These are phyloP conservation scores for Lamprotornis superbus DNA, from an alignment of 2,113 vertebrate species.

Conservation along the genomic window DNA sequence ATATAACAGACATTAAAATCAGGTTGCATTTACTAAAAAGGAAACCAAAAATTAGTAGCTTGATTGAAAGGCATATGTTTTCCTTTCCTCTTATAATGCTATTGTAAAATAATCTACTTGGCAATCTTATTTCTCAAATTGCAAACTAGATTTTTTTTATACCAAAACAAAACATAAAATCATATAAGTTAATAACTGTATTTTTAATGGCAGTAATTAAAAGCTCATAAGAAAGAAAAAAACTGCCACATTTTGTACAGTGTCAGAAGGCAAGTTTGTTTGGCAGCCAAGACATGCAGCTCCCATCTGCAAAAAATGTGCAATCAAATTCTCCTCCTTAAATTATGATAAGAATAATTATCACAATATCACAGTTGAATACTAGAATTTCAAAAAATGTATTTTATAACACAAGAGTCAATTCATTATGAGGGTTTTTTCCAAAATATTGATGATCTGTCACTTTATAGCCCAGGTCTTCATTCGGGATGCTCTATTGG, in stretches of 20 bases:
- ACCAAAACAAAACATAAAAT: neutral
- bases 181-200: neutral
- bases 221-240: neutral
- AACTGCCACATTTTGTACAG: neutral
- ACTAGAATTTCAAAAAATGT: neutral
- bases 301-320: neutral
- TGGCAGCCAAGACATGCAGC: neutral
- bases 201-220: neutral
- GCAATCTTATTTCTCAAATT: neutral
- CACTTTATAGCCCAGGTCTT: neutral
- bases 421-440: neutral
- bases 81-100: neutral
- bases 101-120: neutral
- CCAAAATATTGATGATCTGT: neutral
- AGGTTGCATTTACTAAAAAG: neutral
- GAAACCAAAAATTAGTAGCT: neutral
- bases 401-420: neutral
- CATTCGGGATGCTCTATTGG: neutral
- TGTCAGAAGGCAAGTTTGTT: neutral
- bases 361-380: neutral
- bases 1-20: neutral
- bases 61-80: neutral
- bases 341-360: neutral
- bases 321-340: neutral
- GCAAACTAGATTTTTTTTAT: neutral